A percentile compares a stretch with the other conserved stretches of the same genome.
These are phyloP conservation scores for Takifugu rubripes DNA, from an alignment of 2,797 vertebrate species.

Conservation along the genomic window DNA sequence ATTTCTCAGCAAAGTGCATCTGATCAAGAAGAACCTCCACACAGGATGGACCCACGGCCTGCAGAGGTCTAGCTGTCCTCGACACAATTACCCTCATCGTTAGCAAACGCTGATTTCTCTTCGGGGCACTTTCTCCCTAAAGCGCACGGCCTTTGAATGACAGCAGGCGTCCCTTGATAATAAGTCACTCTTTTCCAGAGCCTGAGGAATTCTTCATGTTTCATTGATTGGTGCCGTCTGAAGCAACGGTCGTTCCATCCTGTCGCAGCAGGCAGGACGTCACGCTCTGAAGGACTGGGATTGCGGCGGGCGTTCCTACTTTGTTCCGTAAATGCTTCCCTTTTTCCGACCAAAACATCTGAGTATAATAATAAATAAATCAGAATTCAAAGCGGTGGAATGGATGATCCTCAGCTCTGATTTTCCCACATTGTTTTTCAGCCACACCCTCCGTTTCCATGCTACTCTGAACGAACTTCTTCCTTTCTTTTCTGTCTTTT, in stretches of 20 bases:
- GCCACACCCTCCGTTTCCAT: constrained; percentile 25
- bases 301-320: constrained; percentile 48
- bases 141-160: constrained; percentile 53
- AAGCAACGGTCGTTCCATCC: constrained; percentile 48
- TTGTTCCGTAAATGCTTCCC: constrained; percentile 50
- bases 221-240: constrained; percentile 70
- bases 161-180: constrained; percentile 52
- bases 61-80: constrained; percentile 51
- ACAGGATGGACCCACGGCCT: constrained; percentile 33
- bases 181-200: constrained; percentile 45
- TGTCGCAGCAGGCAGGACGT: constrained; percentile 38
- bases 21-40: constrained; percentile 31
- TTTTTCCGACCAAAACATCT: constrained; percentile 29
- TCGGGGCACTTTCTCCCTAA: constrained; percentile 43
- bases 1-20: too few species aligned
- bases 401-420: constrained; percentile 6
- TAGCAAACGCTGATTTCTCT: constrained; percentile 62
- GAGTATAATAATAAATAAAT: constrained; percentile 14
- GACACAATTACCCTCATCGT: constrained; percentile 62
- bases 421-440: constrained; percentile 3
- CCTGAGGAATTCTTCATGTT: constrained; percentile 66
- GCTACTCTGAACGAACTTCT: constrained; percentile 5
- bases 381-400: constrained; percentile 2
- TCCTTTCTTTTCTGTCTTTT: too few species aligned
- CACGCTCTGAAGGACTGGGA: constrained; percentile 29